These are phyloP conservation scores for Monodelphis domestica DNA, from an alignment of 2,797 vertebrate species.

Conservation along the genomic window DNA sequence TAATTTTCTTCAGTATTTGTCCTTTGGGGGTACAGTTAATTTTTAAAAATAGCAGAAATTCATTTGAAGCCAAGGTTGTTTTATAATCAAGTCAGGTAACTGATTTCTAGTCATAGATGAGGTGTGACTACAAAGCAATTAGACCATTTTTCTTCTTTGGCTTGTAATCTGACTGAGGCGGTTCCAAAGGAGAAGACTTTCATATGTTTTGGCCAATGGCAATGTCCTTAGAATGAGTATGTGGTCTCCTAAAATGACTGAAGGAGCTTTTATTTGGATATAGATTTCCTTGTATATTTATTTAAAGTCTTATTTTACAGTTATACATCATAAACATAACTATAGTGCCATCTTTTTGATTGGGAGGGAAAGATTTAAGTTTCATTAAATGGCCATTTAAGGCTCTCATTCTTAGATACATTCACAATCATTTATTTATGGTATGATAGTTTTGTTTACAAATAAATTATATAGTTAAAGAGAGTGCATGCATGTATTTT, in stretches of 20 bases:
- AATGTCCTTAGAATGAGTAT: background rate
- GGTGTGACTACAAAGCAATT: background rate
- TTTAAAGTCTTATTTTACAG: background rate
- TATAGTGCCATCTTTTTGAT: background rate
- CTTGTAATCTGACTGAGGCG: conserved; percentile 36
- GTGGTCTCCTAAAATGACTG: background rate
- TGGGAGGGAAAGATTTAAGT: background rate
- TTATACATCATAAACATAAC: background rate
- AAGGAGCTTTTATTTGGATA: background rate
- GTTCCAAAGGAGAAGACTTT: background rate
- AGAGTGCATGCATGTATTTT: background rate
- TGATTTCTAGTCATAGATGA: conserved; percentile 26
- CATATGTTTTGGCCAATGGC: background rate
- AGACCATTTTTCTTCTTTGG: conserved; percentile 1
- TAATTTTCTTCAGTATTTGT: conserved; percentile 17
- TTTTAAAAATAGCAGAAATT: conserved; percentile 8
- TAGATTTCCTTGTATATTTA: background rate
- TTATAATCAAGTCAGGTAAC: background rate
- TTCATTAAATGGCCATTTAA: background rate
- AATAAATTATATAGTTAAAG: background rate
- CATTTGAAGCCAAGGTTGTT: conserved; percentile 11
- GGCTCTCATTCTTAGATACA: background rate
- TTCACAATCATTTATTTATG: background rate
- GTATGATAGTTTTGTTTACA: conserved; percentile 1
- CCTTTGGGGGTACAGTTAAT: conserved; percentile 8